phyloP scores from a whole-genome alignment of 2,888 invertebrate species.

The Bellardia bayeri region DNA sequence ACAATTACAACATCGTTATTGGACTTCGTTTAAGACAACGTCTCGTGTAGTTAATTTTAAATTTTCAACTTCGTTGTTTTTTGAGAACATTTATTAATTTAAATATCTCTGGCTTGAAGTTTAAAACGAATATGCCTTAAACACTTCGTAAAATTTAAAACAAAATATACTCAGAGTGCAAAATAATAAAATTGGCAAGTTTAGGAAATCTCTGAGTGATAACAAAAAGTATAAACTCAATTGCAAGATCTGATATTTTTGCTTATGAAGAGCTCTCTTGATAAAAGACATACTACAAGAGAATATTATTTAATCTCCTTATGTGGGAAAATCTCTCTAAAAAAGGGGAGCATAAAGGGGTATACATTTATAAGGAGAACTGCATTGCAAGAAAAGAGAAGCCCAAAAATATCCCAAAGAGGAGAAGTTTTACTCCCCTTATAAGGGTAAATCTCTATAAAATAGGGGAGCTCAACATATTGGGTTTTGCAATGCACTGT shows the following conservation, averaged over 20 bases:
- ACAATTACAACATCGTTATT: constrained; percentile 53
- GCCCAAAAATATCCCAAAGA: background rate
- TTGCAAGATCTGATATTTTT: background rate
- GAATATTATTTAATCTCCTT: too few relatives aligned
- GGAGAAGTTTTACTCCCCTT: background rate
- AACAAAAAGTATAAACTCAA: background rate
- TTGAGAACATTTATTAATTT: background rate
- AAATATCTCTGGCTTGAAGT: background rate
- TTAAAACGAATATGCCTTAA: constrained; percentile 1
- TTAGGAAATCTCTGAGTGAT: background rate
- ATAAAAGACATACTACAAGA: too few relatives aligned
- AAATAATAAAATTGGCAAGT: background rate
- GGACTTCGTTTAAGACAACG: constrained; percentile 46
- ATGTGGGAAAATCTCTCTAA: background rate
- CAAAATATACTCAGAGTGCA: background rate
- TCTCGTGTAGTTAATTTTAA: constrained; percentile 21
- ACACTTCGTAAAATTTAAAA: constrained; percentile 14
- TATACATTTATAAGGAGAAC: background rate
- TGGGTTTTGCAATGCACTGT: too few relatives aligned
- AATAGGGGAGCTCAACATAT: background rate
- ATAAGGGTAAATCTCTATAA: background rate
- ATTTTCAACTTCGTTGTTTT: constrained; percentile 10
- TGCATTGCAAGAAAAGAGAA: background rate
- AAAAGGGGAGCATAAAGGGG: background rate
- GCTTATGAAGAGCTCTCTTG: too few relatives aligned